Conservation (phyloP, 2,888 invertebrate genomes). For the Chloroclystis v-ata region DNA sequence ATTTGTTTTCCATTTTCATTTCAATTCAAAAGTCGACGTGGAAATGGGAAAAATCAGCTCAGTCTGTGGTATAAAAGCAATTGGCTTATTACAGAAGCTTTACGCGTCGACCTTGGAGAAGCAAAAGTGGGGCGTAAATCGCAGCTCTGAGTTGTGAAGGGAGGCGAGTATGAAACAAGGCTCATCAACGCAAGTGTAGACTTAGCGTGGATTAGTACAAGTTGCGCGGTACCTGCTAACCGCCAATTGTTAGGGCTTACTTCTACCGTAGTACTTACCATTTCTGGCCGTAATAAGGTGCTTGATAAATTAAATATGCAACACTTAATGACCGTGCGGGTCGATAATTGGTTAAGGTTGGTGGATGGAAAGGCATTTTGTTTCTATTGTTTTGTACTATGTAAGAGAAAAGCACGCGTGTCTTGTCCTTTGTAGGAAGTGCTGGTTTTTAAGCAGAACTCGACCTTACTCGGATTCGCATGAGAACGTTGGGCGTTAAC, state of each 20-base stretch:
- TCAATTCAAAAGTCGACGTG: too few relatives aligned
- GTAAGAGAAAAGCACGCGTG: too few relatives aligned
- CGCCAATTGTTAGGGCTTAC: conserved; percentile 3
- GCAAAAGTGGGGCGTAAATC: conserved; percentile 6
- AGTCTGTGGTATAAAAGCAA: too few relatives aligned
- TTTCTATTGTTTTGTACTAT: too few relatives aligned
- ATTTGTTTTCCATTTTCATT: too few relatives aligned
- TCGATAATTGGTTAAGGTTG: too few relatives aligned
- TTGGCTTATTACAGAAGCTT: not conserved
- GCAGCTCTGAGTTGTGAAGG: not conserved
- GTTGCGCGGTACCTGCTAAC: conserved; percentile 10
- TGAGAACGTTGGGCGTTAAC: conserved; percentile 8
- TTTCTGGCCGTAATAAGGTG: too few relatives aligned
- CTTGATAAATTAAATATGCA: too few relatives aligned
- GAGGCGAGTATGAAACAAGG: conserved; percentile 7
- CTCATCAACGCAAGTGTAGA: conserved; percentile 17
- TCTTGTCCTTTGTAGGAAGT: not conserved
- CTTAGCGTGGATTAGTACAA: conserved; percentile 14
- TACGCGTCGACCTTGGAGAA: not conserved
- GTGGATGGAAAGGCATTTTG: too few relatives aligned
- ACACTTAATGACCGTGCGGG: too few relatives aligned
- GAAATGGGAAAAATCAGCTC: too few relatives aligned
- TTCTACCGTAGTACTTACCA: not conserved
- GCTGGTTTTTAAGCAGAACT: conserved; percentile 1
- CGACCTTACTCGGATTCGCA: not conserved